phyloP scores from a whole-genome alignment of 2,113 vertebrate species.

The Syngnathoides biaculeatus region DNA sequence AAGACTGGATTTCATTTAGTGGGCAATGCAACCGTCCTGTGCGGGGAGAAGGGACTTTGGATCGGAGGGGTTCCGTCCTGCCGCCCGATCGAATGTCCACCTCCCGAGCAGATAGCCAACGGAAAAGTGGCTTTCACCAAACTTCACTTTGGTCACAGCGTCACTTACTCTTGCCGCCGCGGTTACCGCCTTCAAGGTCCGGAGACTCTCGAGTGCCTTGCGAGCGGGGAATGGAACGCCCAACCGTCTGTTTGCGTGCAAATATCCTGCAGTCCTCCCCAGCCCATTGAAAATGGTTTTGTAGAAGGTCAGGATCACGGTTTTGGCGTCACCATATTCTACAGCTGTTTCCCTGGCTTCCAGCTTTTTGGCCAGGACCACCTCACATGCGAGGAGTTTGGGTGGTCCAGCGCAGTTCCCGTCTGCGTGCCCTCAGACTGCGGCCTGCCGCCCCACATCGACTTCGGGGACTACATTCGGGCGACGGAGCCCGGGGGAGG shows the following conservation, averaged over 20 bases:
- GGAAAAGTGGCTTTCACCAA: conserved; percentile 79
- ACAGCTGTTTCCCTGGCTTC: conserved; percentile 94
- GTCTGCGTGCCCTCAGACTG: conserved; percentile 85
- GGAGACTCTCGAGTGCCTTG: conserved; percentile 79
- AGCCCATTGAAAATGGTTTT: conserved; percentile 90
- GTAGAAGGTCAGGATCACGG: conserved; percentile 95
- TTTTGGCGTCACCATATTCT: conserved; percentile 94
- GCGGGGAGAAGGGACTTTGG: conserved; percentile 91
- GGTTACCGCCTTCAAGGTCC: conserved; percentile 87
- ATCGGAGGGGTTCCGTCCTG: conserved; percentile 87
- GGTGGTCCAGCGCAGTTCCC: conserved; percentile 87
- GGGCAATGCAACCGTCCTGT: conserved; percentile 87
- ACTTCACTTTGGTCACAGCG: conserved; percentile 82
- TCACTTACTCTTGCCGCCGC: conserved; percentile 83
- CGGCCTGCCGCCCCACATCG: conserved; percentile 93
- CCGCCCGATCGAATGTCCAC: conserved; percentile 83
- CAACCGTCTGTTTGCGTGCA: conserved; percentile 78
- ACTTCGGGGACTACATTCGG: conserved; percentile 86
- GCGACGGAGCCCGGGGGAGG: conserved; percentile 40
- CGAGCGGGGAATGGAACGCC: conserved; percentile 83
- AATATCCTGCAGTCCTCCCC: conserved; percentile 84
- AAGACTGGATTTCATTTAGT: conserved; percentile 84
- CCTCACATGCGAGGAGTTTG: conserved; percentile 87
- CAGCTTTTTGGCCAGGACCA: conserved; percentile 88
- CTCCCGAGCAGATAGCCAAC: conserved; percentile 79